A percentile compares a stretch with the other conserved stretches of the same genome.
Conservation (phyloP, 2,113 vertebrate species). For the Archilochus colubris region DNA sequence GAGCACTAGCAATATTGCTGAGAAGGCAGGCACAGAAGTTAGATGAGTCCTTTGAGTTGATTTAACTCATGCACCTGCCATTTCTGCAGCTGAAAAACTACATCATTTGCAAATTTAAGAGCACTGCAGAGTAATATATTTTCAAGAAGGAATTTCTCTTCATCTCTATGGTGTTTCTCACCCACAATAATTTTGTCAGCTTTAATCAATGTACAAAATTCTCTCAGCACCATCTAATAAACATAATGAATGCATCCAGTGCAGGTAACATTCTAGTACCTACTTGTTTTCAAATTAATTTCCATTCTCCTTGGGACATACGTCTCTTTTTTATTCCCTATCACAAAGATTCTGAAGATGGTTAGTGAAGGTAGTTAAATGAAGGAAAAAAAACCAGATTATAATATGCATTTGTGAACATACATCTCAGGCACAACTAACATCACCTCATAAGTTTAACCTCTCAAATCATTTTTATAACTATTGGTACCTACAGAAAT, state of each 20-base stretch:
- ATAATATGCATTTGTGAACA: neutral
- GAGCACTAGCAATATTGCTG: neutral
- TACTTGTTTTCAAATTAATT: neutral
- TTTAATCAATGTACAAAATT: neutral
- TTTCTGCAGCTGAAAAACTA: neutral
- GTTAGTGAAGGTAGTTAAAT: neutral
- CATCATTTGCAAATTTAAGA: neutral
- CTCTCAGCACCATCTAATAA: neutral
- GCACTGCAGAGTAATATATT: neutral
- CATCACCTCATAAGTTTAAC: neutral
- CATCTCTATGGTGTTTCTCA: neutral
- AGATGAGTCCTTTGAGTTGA: neutral
- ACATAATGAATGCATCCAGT: neutral
- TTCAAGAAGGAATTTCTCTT: neutral
- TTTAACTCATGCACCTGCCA: constrained; percentile 11
- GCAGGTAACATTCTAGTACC: neutral
- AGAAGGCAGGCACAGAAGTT: constrained; percentile 16
- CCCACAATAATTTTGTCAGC: neutral
- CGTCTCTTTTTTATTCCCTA: neutral
- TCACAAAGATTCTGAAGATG: neutral
- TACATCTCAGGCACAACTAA: neutral
- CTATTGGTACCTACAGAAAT: neutral
- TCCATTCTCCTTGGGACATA: neutral
- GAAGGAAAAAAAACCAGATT: neutral
- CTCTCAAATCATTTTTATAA: neutral